Evolutionary conservation across 2,113 vertebrate genomes (phyloP).

Genomic region (Pardalotus punctatus): DNA sequence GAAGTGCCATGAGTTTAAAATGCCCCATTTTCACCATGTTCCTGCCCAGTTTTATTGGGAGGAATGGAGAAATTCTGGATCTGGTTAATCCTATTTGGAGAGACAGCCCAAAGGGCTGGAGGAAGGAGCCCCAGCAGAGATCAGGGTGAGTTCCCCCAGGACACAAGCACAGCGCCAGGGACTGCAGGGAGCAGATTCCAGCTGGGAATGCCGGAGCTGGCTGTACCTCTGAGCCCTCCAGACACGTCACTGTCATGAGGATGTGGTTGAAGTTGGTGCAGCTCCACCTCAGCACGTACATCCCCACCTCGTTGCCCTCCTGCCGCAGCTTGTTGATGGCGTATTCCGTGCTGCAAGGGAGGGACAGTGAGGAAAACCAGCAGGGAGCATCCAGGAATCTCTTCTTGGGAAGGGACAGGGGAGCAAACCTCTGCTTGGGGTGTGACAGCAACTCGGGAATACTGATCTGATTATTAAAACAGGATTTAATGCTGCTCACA

Average conservation of each 20-base stretch:
- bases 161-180: neutral
- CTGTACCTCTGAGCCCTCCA: conserved; percentile 75
- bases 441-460: neutral
- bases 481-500: neutral
- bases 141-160: neutral
- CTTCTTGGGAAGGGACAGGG: neutral
- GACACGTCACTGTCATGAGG: conserved; percentile 94
- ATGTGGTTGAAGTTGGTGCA: conserved; percentile 93
- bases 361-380: neutral
- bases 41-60: neutral
- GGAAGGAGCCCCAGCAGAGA: neutral
- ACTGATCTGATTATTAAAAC: rapidly evolving
- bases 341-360: conserved; percentile 86
- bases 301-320: conserved; percentile 90
- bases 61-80: neutral
- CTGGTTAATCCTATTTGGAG: neutral
- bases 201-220: neutral
- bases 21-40: rapidly evolving
- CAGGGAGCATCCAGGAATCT: neutral
- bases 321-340: conserved; percentile 90
- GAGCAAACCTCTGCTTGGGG: neutral
- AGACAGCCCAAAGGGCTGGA: too few species aligned
- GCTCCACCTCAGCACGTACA: conserved; percentile 94
- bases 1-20: neutral
- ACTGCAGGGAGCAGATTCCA: neutral